Evolutionary conservation across 2,113 vertebrate genomes (phyloP), one percentile per base, ranked within the genome.

Genomic region (Xyrauchen texanus): DNA sequence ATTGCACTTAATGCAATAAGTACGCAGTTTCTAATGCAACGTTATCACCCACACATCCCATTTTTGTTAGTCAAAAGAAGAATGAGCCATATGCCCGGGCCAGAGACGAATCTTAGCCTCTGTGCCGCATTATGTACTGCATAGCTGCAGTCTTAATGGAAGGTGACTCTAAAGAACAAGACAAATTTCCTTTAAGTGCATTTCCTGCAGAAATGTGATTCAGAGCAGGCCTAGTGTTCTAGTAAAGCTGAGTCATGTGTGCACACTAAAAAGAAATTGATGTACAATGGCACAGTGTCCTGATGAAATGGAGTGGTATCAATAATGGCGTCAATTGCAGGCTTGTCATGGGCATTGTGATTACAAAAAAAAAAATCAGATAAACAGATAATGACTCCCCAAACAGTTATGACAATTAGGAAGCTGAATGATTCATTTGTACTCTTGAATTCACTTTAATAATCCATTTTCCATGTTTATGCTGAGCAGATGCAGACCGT

Each of bases 1-100:
- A 93, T 94, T 88, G 87, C 90, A 92, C 90, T 93, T 93, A 93
- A 93, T 90, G 88, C 87, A 93, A 93, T 94, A 93, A 92, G 87
- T 83, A 90, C 84, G 82, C 87, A 84, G 87, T 87, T 86, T 91
- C 89, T 89, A 88, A 85, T 88, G 89, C 88, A 90, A 91, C 91
- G 92, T 90, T 85, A 92, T 91, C 90, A 85, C 78, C 85, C 83
- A 79, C 46, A 73, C n/a, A 9, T 44, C n/a, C 63, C 11, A 49
- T 61, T 55, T 53, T 51, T 21, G 77, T 61, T 68, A 60, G 71
- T 63, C 16, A 63, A 79, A 76, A 73, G 72, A 46, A 70, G 44
- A 76, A 64, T 64, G 51, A 61, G 45, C 66, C n/a, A 65, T 64
- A 64, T 42, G 44, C 63, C 13, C 4, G 0, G 6, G 42, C 10